Percentiles rank a stretch among this genome's conserved stretches.
Conservation (phyloP, 2,113 vertebrate species). For the Hystrix cristata region DNA sequence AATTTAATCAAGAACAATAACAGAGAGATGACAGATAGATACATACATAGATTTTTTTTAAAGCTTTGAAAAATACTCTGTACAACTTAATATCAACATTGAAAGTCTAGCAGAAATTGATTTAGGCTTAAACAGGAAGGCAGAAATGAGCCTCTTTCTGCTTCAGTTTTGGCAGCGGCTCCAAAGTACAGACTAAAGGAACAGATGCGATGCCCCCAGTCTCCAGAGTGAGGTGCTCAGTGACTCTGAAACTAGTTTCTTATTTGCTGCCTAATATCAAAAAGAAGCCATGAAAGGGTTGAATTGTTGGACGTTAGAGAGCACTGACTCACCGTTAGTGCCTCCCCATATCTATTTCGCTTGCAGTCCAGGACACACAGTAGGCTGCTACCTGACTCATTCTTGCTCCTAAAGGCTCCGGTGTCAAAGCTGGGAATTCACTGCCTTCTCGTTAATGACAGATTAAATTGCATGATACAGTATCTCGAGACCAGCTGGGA, state of each 20-base stretch:
- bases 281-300: not conserved
- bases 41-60: not conserved
- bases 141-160: not conserved
- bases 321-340: not conserved
- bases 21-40: not conserved
- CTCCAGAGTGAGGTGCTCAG: slow-evolving; percentile 24
- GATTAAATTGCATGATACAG: not conserved
- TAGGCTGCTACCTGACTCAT: not conserved
- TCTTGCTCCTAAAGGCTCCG: not conserved
- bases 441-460: not conserved
- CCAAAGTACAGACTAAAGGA: not conserved
- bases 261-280: not conserved
- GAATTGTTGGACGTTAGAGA: not conserved
- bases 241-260: not conserved
- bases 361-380: not conserved
- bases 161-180: not conserved
- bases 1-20: not conserved
- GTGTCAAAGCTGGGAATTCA: not conserved
- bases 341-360: not conserved
- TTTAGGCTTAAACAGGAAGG: not conserved
- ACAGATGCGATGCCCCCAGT: not conserved
- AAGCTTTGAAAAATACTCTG: not conserved
- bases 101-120: not conserved
- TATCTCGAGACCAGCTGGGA: not conserved
- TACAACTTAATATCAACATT: not conserved